Conservation (phyloP, 2,797 vertebrate species). For the Falco novaeseelandiae region DNA sequence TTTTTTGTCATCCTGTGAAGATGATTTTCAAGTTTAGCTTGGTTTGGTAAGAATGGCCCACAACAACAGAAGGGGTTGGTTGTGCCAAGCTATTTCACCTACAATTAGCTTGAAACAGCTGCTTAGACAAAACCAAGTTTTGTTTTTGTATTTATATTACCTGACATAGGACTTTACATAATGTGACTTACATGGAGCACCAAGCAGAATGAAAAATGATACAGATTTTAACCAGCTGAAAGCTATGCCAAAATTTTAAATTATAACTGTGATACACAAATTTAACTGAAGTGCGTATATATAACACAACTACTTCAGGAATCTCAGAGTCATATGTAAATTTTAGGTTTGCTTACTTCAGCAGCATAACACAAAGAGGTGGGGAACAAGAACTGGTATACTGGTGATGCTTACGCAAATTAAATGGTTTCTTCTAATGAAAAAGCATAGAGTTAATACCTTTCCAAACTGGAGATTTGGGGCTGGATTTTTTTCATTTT, state of each 20-base stretch:
- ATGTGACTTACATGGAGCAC: not conserved
- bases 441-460: not conserved
- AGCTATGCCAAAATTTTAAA: not conserved
- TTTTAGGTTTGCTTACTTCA: not conserved
- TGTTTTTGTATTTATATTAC: not conserved
- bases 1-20: not conserved
- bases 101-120: not conserved
- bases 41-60: not conserved
- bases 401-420: not conserved
- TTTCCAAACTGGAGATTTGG: not conserved
- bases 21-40: not conserved
- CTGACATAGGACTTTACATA: not conserved
- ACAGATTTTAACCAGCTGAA: not conserved
- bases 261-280: not conserved
- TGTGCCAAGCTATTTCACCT: not conserved
- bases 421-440: not conserved
- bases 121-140: not conserved
- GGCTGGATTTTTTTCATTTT: not conserved
- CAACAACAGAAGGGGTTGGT: not conserved
- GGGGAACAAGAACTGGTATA: not conserved
- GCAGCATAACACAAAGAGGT: not conserved
- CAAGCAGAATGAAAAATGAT: not conserved
- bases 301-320: not conserved
- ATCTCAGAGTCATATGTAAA: not conserved
- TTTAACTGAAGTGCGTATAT: not conserved